Evolutionary conservation across 2,113 vertebrate species (phyloP), one percentile per base, ranked within the genome.

Genomic region (Scomber japonicus): DNA sequence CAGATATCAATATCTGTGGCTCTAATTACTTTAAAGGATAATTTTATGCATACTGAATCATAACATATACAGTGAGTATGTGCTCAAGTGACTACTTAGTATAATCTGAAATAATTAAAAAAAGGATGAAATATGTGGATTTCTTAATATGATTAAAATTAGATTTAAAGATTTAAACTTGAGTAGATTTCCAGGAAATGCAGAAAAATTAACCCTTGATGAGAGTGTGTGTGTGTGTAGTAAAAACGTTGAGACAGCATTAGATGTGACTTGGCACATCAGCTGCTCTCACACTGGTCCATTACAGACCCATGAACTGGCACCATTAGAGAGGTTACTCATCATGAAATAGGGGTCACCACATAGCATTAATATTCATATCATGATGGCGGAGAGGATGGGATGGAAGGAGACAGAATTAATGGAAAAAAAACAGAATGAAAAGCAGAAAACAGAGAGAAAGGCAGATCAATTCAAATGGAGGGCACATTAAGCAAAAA

Each of bases 321-420:
- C 21, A 45, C 19, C 17, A 60, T 65, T 40, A 65, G 1, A 55
- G 59, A 75, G 60, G 78, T 54, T 56, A 62, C 31, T 19, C 59
- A 73, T 69, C 17, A 35, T 14, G 49, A 81, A 61, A 81, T 55
- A 40, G 72, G 70, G 69, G 64, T 81, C 53, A 71, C 46, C 4
- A 44, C 35, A 56, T 21, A n/a, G 27, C 6, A 66, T 65, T 61
- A 56, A 56, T 40, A 68, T 75, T 46, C 64, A 77, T 51, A 19
- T 48, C 19, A n/a, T 27, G 17, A 0, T 0, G 9, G 15, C 14
- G 55, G 21, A 17, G 31, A 27, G 5, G 12, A 19, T 6, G 19
- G 19, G 30, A 15, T 65, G 40, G 48, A 5, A 61, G 7, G 19
- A 54, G 19, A 40, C 8, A 9, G 35, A 7, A 40, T 40, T 40